A percentile compares a stretch with the other conserved stretches of the same genome.
These are phyloP conservation scores for Rhynchophorus ferrugineus DNA, from an alignment of 1,140 invertebrate genomes.

Conservation along the genomic window DNA sequence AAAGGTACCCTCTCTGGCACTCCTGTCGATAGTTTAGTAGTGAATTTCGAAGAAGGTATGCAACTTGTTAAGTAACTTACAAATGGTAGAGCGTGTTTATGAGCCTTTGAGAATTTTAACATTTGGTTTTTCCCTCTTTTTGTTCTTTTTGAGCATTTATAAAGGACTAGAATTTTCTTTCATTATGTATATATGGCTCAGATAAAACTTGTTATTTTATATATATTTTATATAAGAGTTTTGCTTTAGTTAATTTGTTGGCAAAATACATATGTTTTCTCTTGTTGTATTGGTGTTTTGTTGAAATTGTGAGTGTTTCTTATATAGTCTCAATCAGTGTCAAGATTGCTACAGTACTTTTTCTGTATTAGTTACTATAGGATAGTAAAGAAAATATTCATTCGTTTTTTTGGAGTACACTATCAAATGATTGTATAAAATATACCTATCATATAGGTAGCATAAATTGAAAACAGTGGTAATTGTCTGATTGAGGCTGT, in stretches of 20 bases:
- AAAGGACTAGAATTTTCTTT: not conserved
- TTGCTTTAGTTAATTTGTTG: not conserved
- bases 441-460: too few species aligned
- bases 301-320: not conserved
- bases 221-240: not conserved
- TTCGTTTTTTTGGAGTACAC: too few species aligned
- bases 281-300: too few species aligned
- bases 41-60: conserved; percentile 74
- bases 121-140: not conserved
- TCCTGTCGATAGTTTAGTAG: conserved; percentile 57
- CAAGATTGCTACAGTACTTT: too few species aligned
- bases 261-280: not conserved
- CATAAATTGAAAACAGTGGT: too few species aligned
- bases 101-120: not conserved
- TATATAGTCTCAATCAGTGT: too few species aligned
- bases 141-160: conserved; percentile 4
- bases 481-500: too few species aligned
- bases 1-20: conserved; percentile 41
- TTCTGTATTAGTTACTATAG: too few species aligned
- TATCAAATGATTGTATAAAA: too few species aligned
- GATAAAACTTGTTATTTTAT: not conserved
- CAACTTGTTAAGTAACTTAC: conserved; percentile 51
- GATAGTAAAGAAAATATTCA: too few species aligned
- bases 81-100: not conserved
- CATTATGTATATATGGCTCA: not conserved